Conservation (phyloP, 2,797 vertebrate species). For the Rhinatrema bivittatum region DNA sequence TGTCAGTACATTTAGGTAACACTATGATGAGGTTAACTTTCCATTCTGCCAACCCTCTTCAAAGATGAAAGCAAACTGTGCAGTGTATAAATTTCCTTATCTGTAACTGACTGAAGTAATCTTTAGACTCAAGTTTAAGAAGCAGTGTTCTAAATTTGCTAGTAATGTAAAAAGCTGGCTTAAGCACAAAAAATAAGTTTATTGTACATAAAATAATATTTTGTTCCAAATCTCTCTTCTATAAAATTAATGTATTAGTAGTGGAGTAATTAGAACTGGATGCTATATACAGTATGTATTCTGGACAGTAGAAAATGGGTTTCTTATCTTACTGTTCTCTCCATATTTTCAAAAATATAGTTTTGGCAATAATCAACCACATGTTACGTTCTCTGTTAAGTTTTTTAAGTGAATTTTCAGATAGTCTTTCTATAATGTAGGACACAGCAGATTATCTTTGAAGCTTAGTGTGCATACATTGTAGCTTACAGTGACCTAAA, state of each 20-base stretch:
- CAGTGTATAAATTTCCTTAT: slow-evolving; percentile 48
- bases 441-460: not conserved
- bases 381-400: not conserved
- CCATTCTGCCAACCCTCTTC: slow-evolving; percentile 48
- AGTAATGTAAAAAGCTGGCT: slow-evolving; percentile 25
- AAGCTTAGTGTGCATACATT: slow-evolving; percentile 7
- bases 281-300: too few species aligned
- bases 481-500: slow-evolving; percentile 12
- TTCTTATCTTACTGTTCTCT: too few species aligned
- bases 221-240: too few species aligned
- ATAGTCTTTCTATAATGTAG: not conserved
- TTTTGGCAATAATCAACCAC: slow-evolving; percentile 1
- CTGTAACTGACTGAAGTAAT: slow-evolving; percentile 39
- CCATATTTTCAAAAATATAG: not conserved
- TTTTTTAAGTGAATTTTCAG: slow-evolving; percentile 3
- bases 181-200: slow-evolving; percentile 9
- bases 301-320: too few species aligned
- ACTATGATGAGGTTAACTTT: slow-evolving; percentile 58
- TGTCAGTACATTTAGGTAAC: slow-evolving; percentile 58
- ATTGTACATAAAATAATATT: not conserved
- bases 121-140: slow-evolving; percentile 41
- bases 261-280: too few species aligned
- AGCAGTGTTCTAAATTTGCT: slow-evolving; percentile 35
- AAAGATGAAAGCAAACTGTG: slow-evolving; percentile 49
- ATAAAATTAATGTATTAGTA: too few species aligned